Percentiles rank a stretch among this genome's conserved stretches.
Evolutionary conservation across 2,888 invertebrate genomes (phyloP).

Genomic region (Hirtodrosophila histrioides): DNA sequence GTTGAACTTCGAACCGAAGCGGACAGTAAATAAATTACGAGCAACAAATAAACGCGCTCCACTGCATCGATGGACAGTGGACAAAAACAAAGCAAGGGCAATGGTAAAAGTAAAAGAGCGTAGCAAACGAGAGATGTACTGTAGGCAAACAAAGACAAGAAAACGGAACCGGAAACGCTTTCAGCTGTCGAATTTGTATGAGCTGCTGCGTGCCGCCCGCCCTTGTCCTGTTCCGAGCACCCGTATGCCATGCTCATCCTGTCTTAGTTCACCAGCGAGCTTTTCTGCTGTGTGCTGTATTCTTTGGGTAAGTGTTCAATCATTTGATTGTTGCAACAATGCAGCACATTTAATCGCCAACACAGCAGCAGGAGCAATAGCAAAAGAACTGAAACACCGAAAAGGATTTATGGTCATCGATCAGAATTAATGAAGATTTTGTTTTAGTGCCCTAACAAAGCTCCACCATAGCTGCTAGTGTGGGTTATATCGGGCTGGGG

Average conservation of each 20-base stretch:
- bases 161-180: conserved; percentile 82
- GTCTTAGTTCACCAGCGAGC: conserved; percentile 52
- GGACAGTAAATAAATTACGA: conserved; percentile 82
- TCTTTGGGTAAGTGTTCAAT: conserved; percentile 68
- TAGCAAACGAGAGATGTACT: conserved; percentile 42
- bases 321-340: conserved; percentile 79
- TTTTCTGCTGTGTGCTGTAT: conserved; percentile 23
- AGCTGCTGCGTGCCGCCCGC: conserved; percentile 43
- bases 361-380: background rate
- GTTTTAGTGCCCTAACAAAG: conserved; percentile 56
- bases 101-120: conserved; percentile 33
- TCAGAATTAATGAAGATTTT: conserved; percentile 85
- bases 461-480: conserved; percentile 10
- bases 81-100: conserved; percentile 16
- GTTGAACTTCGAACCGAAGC: conserved; percentile 56
- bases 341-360: conserved; percentile 45
- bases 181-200: conserved; percentile 80
- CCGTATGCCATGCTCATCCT: conserved; percentile 49
- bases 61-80: conserved; percentile 63
- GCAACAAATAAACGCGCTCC: conserved; percentile 80
- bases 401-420: conserved; percentile 85
- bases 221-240: conserved; percentile 5
- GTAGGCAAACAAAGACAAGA: conserved; percentile 80
- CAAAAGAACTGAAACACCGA: conserved; percentile 58
- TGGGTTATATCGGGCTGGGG: too few species aligned